Base-by-base conservation (phyloP, 2,113 vertebrate genomes). In the Excalfactoria chinensis region DNA sequence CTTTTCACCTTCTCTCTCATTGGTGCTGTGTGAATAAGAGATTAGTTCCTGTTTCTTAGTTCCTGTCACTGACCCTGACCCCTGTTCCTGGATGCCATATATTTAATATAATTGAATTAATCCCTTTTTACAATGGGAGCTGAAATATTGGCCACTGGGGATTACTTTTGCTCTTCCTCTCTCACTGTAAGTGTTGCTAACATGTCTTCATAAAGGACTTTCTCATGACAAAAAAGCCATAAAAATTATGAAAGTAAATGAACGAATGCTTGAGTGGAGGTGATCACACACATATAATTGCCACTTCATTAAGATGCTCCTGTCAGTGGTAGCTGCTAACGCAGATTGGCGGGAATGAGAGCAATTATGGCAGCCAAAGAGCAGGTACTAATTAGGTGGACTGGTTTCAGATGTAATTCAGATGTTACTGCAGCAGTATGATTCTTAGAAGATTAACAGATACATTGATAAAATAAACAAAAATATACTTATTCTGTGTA, bases 81-180 rank as follows among this genome's bases (percentile, higher is more conserved):
- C 60, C 35, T 86, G 3, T 56, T 86, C 37, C 46, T 76, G 41
- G 46, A 64, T 72, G 44, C 19, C 62, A 32, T 67, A 20, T 78
- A 88, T 88, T 83, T 58, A 93, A 84, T 66, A 23, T 53, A 89
- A 93, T 77, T 92, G 26, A 95, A 95, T 78, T 77, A 90, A 95
- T 91, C 20, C 17, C 25, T 35, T 87, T 95, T 94, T 94, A 85
- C 11, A 34, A 73, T 4, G 2, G 80, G 62, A 96, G 48, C 49
- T 90, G 59, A 96, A 95, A 91, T 92, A 76, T 7, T 77, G 43
- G 21, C 55, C 55, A n/a, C 18, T 49, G 32, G 73, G 70, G 62
- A 86, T 93, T 96, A 81, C 88, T 95, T 80, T 49, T 2, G 1
- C 40, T 80, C 62, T 76, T 28, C 28, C 28, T 83, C 22, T 79